phyloP scores from a whole-genome alignment of 2,113 vertebrate genomes.

The Oostethus manadensis region DNA sequence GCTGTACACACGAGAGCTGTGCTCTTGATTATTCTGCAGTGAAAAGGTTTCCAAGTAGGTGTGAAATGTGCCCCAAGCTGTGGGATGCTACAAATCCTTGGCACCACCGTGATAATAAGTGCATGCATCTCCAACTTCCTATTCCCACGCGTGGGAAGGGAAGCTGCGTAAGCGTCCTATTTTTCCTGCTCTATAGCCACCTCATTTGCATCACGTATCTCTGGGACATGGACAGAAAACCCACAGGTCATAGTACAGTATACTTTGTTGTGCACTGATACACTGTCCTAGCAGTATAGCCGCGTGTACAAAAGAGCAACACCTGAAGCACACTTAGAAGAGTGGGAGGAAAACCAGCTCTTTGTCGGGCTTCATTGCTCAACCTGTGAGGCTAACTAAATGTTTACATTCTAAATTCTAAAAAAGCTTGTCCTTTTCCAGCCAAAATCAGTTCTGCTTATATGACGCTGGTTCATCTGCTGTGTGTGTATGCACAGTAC shows the following conservation, averaged over 20 bases:
- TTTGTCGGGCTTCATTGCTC: not conserved
- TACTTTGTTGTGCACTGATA: not conserved
- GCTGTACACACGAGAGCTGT: constrained; percentile 2
- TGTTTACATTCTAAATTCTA: not conserved
- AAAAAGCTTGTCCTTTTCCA: no score
- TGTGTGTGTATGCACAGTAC: no score
- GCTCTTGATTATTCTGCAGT: constrained; percentile 20
- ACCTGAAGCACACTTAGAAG: constrained; percentile 4
- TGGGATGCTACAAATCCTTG: not conserved
- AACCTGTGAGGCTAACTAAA: not conserved
- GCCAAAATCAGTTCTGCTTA: no score
- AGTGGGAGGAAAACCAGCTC: constrained; percentile 8
- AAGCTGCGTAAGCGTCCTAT: not conserved
- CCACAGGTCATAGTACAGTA: no score
- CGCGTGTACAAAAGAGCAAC: constrained; percentile 1
- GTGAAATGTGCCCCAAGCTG: constrained; percentile 20
- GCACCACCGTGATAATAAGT: not conserved
- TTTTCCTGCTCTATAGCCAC: no score
- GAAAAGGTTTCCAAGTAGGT: constrained; percentile 24
- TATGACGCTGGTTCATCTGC: no score
- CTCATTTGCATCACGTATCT: not conserved
- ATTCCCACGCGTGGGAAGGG: not conserved
- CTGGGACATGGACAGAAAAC: no score
- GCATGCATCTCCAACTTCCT: not conserved
- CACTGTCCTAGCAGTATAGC: not conserved